Evolutionary conservation across 2,113 vertebrate genomes (phyloP).

Genomic region (Notarius quadriscutis): DNA sequence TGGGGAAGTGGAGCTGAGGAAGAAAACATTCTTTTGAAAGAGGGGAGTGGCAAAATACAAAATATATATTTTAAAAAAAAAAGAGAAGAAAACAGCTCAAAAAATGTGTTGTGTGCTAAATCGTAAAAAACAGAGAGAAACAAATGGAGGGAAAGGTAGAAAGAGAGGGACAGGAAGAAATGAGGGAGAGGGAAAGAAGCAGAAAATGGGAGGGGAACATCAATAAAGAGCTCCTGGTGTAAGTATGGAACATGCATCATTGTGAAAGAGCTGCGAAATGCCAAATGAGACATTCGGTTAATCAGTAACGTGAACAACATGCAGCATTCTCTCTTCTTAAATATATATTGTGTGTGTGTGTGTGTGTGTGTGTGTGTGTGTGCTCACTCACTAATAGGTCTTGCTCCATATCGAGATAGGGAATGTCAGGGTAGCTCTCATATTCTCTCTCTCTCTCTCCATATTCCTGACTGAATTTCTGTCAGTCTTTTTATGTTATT

Average conservation of each 20-base stretch:
- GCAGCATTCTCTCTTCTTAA: slow-evolving; percentile 17
- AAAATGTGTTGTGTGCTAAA: slow-evolving; percentile 43
- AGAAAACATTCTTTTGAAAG: slow-evolving; percentile 64
- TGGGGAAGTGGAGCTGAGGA: slow-evolving; percentile 92
- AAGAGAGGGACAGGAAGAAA: background rate
- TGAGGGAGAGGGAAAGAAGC: slow-evolving; percentile 8
- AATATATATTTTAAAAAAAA: slow-evolving; percentile 21
- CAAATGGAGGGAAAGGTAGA: background rate
- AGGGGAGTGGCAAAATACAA: slow-evolving; percentile 43
- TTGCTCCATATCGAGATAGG: background rate
- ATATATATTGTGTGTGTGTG: background rate
- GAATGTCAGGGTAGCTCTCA: background rate
- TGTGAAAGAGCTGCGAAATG: slow-evolving; percentile 28
- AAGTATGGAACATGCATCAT: slow-evolving; percentile 34
- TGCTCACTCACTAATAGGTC: background rate
- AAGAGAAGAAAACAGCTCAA: slow-evolving; percentile 31
- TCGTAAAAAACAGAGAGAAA: background rate
- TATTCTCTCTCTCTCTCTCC: slow-evolving; percentile 1
- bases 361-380: slow-evolving; percentile 9
- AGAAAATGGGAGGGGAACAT: background rate
- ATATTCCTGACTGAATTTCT: background rate
- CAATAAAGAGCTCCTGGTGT: background rate
- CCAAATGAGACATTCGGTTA: slow-evolving; percentile 33
- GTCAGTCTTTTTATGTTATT: background rate
- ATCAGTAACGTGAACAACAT: slow-evolving; percentile 13